Conservation (phyloP, 2,888 invertebrate species). For the Dryobota labecula region DNA sequence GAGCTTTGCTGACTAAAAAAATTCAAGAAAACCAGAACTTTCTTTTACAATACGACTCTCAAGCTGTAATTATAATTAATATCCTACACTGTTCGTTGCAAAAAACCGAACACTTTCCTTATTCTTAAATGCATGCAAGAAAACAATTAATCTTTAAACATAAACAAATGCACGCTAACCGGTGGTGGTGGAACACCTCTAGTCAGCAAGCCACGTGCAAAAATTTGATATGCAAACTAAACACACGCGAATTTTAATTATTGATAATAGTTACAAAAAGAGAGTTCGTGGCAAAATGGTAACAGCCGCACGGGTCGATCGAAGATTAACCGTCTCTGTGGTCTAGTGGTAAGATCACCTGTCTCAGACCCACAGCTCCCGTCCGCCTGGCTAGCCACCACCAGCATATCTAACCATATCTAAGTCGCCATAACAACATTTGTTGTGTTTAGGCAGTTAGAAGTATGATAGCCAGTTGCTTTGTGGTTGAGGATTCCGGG, state of each 20-base stretch:
- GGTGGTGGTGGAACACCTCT: not conserved
- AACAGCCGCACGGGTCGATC: no score
- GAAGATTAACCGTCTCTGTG: no score
- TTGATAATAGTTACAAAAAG: not conserved
- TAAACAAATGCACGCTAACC: slow-evolving; percentile 27
- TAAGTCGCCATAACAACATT: no score
- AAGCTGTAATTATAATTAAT: slow-evolving; percentile 7
- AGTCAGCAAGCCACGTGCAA: slow-evolving; percentile 50
- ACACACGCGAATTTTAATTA: slow-evolving; percentile 33
- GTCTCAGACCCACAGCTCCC: no score
- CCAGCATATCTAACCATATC: no score
- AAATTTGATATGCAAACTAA: slow-evolving; percentile 51
- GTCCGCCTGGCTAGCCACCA: no score
- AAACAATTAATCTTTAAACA: slow-evolving; percentile 29
- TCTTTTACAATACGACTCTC: not conserved
- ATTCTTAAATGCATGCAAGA: slow-evolving; percentile 20
- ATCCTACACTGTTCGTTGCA: not conserved
- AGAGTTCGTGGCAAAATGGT: no score
- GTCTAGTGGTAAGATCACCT: no score
- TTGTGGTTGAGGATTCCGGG: no score
- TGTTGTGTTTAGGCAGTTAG: no score
- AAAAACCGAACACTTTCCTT: slow-evolving; percentile 25
- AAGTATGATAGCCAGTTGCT: no score
- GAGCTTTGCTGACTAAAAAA: not conserved
- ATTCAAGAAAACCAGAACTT: not conserved